Evolutionary conservation across 2,797 vertebrate species (phyloP).

Genomic region (Pogonophryne albipinna): DNA sequence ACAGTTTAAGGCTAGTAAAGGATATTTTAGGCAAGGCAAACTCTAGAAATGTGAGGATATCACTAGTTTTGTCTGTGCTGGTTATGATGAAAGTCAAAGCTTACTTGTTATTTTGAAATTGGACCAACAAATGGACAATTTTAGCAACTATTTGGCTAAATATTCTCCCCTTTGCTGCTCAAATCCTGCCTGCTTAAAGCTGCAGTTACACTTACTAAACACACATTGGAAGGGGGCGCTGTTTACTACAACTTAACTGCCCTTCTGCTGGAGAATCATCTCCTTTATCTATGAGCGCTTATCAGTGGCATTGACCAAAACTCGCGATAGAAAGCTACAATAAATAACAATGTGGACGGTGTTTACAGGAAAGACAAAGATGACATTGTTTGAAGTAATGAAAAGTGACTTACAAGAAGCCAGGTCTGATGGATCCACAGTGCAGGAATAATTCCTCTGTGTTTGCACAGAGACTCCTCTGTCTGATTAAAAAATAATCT

Average conservation of each 20-base stretch:
- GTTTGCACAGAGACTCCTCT: constrained; percentile 11
- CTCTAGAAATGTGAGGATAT: neutral
- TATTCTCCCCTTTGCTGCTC: too few relatives aligned
- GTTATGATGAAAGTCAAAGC: neutral
- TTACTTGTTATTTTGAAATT: neutral
- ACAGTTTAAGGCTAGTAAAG: neutral
- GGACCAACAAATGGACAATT: neutral
- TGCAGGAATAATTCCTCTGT: neutral
- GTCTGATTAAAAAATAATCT: constrained; percentile 26
- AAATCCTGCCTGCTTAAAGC: neutral
- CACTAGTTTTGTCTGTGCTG: neutral
- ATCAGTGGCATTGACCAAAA: neutral
- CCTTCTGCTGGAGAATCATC: neutral
- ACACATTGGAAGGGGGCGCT: constrained; percentile 56
- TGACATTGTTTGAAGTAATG: neutral
- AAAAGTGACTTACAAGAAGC: neutral
- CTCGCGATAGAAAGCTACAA: neutral
- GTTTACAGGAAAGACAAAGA: neutral
- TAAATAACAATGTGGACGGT: neutral
- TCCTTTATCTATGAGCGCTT: neutral
- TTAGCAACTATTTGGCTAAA: neutral
- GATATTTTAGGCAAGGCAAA: neutral
- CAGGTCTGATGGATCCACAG: neutral
- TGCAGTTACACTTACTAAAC: constrained; percentile 41
- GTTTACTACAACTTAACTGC: constrained; percentile 46